phyloP scores from a whole-genome alignment of 2,113 vertebrate species.

The Microcebus tavaratra region DNA sequence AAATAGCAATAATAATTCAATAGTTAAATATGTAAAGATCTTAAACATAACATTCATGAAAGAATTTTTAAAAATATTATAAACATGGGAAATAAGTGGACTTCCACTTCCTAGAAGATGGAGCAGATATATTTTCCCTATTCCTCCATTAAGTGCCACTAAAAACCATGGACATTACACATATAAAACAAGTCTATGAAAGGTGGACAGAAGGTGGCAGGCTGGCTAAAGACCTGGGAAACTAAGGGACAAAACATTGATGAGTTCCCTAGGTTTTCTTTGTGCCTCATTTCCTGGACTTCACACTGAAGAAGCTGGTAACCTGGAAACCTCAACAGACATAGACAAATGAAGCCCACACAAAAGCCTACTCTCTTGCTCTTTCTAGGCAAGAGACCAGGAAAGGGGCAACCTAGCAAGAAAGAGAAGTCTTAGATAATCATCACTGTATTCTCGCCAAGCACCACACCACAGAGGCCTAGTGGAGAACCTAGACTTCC shows the following conservation, averaged over 20 bases:
- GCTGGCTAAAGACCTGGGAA: no score
- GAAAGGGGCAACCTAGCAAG: neutral
- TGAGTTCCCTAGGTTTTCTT: neutral
- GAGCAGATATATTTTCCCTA: neutral
- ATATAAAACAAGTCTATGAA: neutral
- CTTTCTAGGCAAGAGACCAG: neutral
- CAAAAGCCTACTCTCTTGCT: neutral
- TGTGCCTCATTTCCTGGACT: neutral
- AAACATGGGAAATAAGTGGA: neutral
- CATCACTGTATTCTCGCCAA: neutral
- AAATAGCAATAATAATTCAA: neutral
- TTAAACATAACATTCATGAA: neutral
- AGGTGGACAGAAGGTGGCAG: neutral
- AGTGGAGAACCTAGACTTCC: neutral
- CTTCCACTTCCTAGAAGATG: neutral
- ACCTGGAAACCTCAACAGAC: neutral
- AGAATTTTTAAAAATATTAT: neutral
- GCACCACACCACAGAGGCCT: rapidly evolving
- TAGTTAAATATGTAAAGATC: neutral
- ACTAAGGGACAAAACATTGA: neutral
- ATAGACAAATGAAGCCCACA: neutral
- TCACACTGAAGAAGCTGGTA: neutral
- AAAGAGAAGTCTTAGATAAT: neutral
- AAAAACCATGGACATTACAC: neutral
- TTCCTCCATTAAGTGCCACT: neutral